Evolutionary conservation across 2,113 vertebrate genomes (phyloP), one percentile per base, ranked within the genome.

Genomic region (Rhinoderma darwinii): DNA sequence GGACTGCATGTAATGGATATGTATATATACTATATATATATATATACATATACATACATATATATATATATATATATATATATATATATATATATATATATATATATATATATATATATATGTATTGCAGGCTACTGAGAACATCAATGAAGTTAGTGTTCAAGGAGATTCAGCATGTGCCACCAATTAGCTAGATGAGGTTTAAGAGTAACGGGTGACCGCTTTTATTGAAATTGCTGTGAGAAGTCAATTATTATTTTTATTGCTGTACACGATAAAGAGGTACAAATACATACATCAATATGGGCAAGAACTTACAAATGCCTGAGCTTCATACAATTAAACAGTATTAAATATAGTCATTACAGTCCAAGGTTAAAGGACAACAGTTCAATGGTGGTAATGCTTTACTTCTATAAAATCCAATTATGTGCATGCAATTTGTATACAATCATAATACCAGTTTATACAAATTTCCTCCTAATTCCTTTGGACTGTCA

Each of bases 111-210:
- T n/a, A n/a, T n/a, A n/a, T n/a, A n/a, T n/a, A 81, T 54, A 39
- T 84, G 63, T 84, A 77, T 84, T 84, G 50, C 37, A 39, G 22
- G 35, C 68, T 56, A 70, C 68, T 37, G 47, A 74, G 68, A 84
- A 72, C 76, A 80, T 86, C 76, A 80, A 80, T 80, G 84, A 76
- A 80, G 59, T 80, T 22, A 30, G 37, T 30, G n/a, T 81, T 81
- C 51, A 47, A 68, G 39, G 51, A 82, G 78, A 87, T 87, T 61
- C 43, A 82, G 15, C 78, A 74, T 82, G 78, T 87, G 39, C 78
- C 66, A 87, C 85, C 85, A 87, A 87, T 87, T 87, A 86, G 78
- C 68, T 44, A 87, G 59, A 54, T 56, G 32, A 87, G 51, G 25
- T 75, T 82, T 74, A 75, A 74, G 27, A 82, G 51, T 61, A 68